Percentiles rank a stretch among this genome's conserved stretches.
phyloP scores from a whole-genome alignment of 2,113 vertebrate genomes.

The Callocephalon fimbriatum region DNA sequence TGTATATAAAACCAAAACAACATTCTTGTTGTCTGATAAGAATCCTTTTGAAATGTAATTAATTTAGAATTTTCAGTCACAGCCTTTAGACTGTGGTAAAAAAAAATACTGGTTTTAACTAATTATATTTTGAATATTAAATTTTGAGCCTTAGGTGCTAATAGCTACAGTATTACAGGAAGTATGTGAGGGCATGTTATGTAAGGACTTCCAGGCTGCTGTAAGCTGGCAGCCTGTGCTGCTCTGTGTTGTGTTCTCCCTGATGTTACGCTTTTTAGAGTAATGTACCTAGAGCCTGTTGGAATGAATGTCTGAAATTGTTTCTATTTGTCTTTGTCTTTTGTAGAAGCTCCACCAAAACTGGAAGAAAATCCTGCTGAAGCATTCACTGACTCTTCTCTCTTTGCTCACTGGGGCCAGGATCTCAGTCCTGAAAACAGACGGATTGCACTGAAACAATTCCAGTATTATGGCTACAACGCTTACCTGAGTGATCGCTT shows the following conservation, averaged over 20 bases:
- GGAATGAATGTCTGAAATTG: background rate
- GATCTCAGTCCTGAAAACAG: conserved; percentile 89
- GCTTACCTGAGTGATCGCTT: conserved; percentile 97
- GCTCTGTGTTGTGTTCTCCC: background rate
- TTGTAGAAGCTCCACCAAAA: conserved; percentile 87
- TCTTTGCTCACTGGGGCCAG: conserved; percentile 96
- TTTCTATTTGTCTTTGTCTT: background rate
- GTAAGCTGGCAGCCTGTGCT: background rate
- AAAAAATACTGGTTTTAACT: background rate
- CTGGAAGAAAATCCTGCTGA: conserved; percentile 81
- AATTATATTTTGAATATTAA: background rate
- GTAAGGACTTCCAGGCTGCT: background rate
- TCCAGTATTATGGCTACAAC: conserved; percentile 98
- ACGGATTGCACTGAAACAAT: conserved; percentile 90
- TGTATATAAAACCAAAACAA: background rate
- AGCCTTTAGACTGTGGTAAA: background rate
- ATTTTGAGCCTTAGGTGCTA: background rate
- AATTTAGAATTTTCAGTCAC: background rate
- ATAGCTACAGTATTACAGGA: background rate
- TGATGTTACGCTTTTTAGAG: rapidly evolving
- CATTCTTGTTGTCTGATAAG: background rate
- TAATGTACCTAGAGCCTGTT: rapidly evolving
- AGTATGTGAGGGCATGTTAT: rapidly evolving
- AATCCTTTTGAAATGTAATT: background rate
- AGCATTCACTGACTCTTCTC: conserved; percentile 91